Conservation (phyloP, 2,113 vertebrate genomes). For the Gracilinanus agilis region DNA sequence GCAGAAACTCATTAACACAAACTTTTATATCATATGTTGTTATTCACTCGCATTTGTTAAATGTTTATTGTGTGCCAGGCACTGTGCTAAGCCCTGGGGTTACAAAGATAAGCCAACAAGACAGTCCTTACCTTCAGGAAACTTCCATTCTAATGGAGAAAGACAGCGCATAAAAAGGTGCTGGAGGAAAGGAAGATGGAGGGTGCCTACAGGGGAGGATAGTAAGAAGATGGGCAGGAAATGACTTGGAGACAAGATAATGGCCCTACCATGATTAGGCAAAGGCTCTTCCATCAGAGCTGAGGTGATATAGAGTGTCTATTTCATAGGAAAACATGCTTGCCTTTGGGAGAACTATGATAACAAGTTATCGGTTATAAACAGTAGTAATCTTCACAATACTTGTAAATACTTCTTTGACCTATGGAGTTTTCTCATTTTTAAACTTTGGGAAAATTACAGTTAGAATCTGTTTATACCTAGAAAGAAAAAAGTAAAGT, state of each 20-base stretch:
- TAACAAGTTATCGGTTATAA: not conserved
- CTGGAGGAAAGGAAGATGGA: not conserved
- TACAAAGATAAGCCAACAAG: not conserved
- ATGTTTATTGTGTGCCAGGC: not conserved
- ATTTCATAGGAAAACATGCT: not conserved
- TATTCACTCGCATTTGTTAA: not conserved
- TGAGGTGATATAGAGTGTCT: not conserved
- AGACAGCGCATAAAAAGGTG: not conserved
- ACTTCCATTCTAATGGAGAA: not conserved
- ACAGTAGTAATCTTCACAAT: not conserved
- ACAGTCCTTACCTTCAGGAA: not conserved
- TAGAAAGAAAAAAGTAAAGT: not conserved
- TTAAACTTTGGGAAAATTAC: not conserved
- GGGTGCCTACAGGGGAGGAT: not conserved
- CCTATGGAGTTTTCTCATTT: not conserved
- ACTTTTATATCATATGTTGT: not conserved
- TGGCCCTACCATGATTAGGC: not conserved
- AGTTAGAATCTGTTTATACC: not conserved
- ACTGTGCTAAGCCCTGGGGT: not conserved
- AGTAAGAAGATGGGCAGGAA: not conserved
- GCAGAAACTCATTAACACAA: conserved; percentile 1
- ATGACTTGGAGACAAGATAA: not conserved
- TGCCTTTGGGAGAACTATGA: not conserved
- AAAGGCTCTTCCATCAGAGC: not conserved
- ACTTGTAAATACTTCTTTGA: not conserved